Evolutionary conservation across 2,113 vertebrate genomes (phyloP), one percentile per base, ranked within the genome.

Genomic region (Taxidea taxus): DNA sequence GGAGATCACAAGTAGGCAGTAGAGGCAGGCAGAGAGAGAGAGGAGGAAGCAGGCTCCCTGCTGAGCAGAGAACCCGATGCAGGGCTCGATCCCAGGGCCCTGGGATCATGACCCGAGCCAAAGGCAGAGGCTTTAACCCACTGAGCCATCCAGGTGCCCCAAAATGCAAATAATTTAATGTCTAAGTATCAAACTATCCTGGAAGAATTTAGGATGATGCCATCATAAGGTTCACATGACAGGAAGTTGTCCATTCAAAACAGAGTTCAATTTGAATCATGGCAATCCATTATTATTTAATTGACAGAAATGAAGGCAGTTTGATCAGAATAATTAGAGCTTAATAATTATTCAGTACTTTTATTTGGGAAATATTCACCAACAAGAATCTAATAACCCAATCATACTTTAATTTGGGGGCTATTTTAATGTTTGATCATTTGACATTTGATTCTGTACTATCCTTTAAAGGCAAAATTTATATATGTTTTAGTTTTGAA

Each of bases 381-480:
- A 92, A 89, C 23, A 88, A 84, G 56, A 89, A 81, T 64, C 34
- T 39, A 93, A 25, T 75, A 94, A 58, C 20, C 42, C 21, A 84
- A 58, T 72, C 47, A 37, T 62, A 58, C 62, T 91, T 82, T 78
- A 70, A 42, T 91, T 93, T 87, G 75, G 75, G 23, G 21, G 9
- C 29, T 78, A 12, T 83, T 91, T 97, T 64, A 91, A 64, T 64
- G 15, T 91, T 92, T 80, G 60, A 64, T 96, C 72, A 92, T 84
- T 94, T 78, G 54, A 77, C 42, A 39, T 78, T 89, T 80, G 64
- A 87, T 92, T 92, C 85, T 92, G 47, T 64, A 75, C 49, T 82
- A 11, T 4, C 4, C 58, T 89, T 93, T 68, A 88, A 95, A 88
- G 44, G 56, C 94, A 77, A 89, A 94, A 78, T 90, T 83, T 62